These are phyloP conservation scores for Dipus sagitta DNA, from an alignment of 2,797 vertebrate genomes.

Conservation along the genomic window DNA sequence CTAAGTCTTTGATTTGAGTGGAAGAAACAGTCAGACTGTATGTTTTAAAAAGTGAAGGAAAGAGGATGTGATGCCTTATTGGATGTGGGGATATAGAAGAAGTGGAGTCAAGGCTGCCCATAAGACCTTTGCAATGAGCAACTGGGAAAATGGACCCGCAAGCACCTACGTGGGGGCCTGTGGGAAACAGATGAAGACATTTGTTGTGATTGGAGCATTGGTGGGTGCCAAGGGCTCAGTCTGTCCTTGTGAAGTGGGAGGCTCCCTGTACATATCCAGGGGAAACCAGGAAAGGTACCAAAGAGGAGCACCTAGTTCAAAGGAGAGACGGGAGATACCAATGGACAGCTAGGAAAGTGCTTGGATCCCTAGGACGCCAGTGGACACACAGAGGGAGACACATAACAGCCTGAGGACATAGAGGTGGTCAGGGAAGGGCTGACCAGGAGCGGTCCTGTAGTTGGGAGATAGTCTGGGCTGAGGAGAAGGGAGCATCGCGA, in stretches of 20 bases:
- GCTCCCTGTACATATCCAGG: background rate
- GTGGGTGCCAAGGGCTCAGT: background rate
- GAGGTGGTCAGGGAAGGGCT: too few relatives aligned
- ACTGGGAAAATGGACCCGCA: background rate
- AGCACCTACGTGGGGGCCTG: accelerated
- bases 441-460: background rate
- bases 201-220: background rate
- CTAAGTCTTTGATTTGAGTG: too few relatives aligned
- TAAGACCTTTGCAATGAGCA: background rate
- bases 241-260: background rate
- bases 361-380: background rate
- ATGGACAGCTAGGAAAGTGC: background rate
- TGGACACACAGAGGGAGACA: background rate
- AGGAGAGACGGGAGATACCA: background rate
- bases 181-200: background rate
- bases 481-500: background rate
- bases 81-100: background rate
- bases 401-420: too few relatives aligned
- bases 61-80: too few relatives aligned
- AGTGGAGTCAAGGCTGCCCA: too few relatives aligned
- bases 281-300: accelerated
- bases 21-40: background rate
- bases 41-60: background rate
- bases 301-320: background rate
- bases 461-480: background rate